Evolutionary conservation across 2,797 vertebrate genomes (phyloP), one percentile per base, ranked within the genome.

Genomic region (Platalea minor): DNA sequence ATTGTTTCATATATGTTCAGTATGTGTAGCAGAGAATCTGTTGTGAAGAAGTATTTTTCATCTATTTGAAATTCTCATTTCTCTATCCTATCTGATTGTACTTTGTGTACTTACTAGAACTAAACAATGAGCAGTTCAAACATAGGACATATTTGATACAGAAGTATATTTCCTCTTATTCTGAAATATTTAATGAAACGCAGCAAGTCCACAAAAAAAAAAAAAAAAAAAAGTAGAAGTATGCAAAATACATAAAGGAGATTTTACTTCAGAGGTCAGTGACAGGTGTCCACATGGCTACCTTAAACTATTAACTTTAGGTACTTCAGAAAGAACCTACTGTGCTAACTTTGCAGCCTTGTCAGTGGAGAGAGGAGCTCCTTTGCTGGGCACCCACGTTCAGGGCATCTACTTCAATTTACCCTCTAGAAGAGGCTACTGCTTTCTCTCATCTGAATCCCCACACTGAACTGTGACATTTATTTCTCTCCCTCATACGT

Each of bases 61-160:
- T 39, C 7, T 17, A 29, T 41, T 35, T 50, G 33, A 56, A 80
- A 54, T 35, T 24, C 59, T 76, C 33, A 8, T 70, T 80, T 43
- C 37, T 86, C 45, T 61, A 5, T 61, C 45, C 23, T 46, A 20
- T 39, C 53, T 35, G 21, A n/a, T 13, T 37, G 18, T 59, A 77
- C 43, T 67, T 63, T 54, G 5, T 31, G 20, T 12, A 51, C 13
- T 63, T 67, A 37, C 11, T 6, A 54, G 20, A 67, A 5, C 16
- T 46, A 53, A 63, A 21, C 18, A 72, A 11, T 2, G 13, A 57
- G 3, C 28, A 41, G 41, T 8, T 73, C 46, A 48, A 31, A 53
- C 25, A 3, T 0, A 25, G 35, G 13, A 50, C 17, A 46, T 5
- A 17, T 5, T 0, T 43, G 20, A 46, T 35, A 21, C 13, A 41